phyloP scores from a whole-genome alignment of 1,140 invertebrate species.

The Trypoxylus dichotomus region DNA sequence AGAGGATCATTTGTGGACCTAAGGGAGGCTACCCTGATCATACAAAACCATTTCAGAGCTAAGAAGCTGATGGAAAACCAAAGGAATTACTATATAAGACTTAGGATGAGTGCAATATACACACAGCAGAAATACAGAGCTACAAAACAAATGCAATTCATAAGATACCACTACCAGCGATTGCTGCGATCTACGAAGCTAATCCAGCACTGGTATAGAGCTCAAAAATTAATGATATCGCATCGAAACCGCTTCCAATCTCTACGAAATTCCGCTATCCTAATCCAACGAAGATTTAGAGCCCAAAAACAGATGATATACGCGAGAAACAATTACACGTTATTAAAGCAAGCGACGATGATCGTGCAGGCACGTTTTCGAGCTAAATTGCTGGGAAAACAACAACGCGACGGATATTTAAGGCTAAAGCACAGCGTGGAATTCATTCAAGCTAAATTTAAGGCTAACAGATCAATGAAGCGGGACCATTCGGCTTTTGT shows the following conservation, averaged over 20 bases:
- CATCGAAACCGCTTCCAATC: slow-evolving; percentile 17
- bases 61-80: background rate
- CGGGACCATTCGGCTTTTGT: background rate
- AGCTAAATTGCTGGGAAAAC: slow-evolving; percentile 20
- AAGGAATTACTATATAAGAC: slow-evolving; percentile 46
- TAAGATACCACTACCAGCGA: slow-evolving; percentile 47
- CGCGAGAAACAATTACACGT: slow-evolving; percentile 39
- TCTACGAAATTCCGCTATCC: background rate
- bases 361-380: slow-evolving; percentile 49
- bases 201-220: slow-evolving; percentile 42
- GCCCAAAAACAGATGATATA: slow-evolving; percentile 43
- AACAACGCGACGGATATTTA: background rate
- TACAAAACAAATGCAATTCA: slow-evolving; percentile 27
- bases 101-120: slow-evolving; percentile 46
- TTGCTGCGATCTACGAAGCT: slow-evolving; percentile 37
- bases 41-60: slow-evolving; percentile 53
- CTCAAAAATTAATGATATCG: slow-evolving; percentile 36
- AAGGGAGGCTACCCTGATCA: slow-evolving; percentile 41
- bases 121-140: slow-evolving; percentile 47
- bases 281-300: slow-evolving; percentile 56
- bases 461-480: slow-evolving; percentile 40
- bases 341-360: slow-evolving; percentile 43
- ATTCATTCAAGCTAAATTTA: slow-evolving; percentile 41
- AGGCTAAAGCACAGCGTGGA: slow-evolving; percentile 33
- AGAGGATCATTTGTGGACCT: slow-evolving; percentile 15